Conservation (phyloP, 1,140 invertebrate genomes). For the Musca domestica region DNA sequence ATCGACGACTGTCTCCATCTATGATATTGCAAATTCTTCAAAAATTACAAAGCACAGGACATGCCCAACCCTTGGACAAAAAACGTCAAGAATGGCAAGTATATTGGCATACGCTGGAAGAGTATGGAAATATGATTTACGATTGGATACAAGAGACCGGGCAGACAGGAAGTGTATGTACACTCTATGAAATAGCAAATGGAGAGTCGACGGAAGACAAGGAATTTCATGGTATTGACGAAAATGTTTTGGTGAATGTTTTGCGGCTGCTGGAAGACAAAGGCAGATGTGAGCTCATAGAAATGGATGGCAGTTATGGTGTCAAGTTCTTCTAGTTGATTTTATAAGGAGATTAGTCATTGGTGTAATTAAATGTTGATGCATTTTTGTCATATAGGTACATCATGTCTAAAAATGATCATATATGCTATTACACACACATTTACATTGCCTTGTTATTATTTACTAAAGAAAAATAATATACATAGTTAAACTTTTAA, state of each 20-base stretch:
- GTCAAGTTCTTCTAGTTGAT: constrained; percentile 89
- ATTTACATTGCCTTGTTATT: no score
- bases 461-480: no score
- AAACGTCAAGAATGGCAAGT: constrained; percentile 81
- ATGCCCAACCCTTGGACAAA: constrained; percentile 85
- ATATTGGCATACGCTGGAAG: constrained; percentile 91
- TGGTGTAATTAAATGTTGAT: no score
- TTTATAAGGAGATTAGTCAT: no score
- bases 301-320: constrained; percentile 83
- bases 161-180: constrained; percentile 84
- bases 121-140: constrained; percentile 93
- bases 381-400: no score
- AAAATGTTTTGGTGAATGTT: constrained; percentile 75
- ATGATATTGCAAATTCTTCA: constrained; percentile 74
- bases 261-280: constrained; percentile 73
- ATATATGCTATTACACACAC: no score
- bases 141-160: constrained; percentile 80
- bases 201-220: constrained; percentile 76
- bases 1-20: constrained; percentile 76
- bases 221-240: constrained; percentile 84
- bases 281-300: constrained; percentile 85
- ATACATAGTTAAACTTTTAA: no score
- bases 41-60: constrained; percentile 74
- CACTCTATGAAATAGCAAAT: constrained; percentile 84
- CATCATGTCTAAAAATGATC: no score